A percentile compares a stretch with the other conserved stretches of the same genome.
Evolutionary conservation across 2,797 vertebrate genomes (phyloP).

Genomic region (Megaceryle alcyon): DNA sequence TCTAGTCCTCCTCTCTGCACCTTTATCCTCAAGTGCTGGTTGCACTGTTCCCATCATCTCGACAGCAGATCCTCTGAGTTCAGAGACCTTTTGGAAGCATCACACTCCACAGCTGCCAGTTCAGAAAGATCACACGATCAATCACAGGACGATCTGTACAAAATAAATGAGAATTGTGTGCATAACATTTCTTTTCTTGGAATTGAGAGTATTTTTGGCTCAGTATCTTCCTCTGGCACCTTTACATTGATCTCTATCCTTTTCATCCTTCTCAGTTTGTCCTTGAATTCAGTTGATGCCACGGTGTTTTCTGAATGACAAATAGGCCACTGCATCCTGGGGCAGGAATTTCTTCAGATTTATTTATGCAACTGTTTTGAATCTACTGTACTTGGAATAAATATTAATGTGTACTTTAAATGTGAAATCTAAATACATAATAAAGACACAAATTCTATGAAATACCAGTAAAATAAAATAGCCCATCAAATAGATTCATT

Average conservation of each 20-base stretch:
- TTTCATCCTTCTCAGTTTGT: slow-evolving; percentile 28
- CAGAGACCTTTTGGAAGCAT: neutral
- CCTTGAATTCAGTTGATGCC: slow-evolving; percentile 38
- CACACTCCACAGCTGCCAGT: neutral
- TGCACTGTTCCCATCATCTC: neutral
- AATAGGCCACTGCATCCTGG: slow-evolving; percentile 13
- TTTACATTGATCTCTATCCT: slow-evolving; percentile 45
- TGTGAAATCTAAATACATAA: neutral
- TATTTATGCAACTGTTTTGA: slow-evolving; percentile 15
- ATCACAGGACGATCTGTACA: neutral
- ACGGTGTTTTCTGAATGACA: slow-evolving; percentile 26
- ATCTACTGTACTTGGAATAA: neutral
- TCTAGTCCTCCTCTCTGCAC: neutral
- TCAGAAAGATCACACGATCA: neutral
- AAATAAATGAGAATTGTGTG: neutral
- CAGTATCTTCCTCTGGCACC: slow-evolving; percentile 30
- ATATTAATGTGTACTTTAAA: neutral
- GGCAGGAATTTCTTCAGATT: neutral
- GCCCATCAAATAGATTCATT: neutral
- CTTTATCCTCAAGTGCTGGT: neutral
- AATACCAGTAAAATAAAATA: neutral
- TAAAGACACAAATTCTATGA: neutral
- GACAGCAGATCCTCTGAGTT: neutral
- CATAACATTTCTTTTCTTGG: neutral
- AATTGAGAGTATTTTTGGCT: neutral